Conservation (phyloP, 2,797 vertebrate genomes). For the Pseudochirops corinnae region DNA sequence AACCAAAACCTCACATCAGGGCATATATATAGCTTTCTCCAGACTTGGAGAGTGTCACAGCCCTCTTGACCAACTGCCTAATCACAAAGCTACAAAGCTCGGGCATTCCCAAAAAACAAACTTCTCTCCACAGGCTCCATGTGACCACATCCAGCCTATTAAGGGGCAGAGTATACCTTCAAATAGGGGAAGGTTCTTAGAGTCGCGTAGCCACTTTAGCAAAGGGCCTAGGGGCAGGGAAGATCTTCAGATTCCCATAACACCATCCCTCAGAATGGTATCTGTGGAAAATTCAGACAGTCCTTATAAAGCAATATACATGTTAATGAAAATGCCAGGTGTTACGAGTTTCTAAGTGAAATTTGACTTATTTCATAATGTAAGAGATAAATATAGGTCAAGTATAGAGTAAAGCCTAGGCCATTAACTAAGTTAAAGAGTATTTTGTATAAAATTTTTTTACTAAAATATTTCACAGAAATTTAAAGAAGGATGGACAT, state of each 20-base stretch:
- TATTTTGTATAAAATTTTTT: not conserved
- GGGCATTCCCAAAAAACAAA: too few relatives aligned
- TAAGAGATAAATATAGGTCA: not conserved
- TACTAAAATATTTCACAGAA: not conserved
- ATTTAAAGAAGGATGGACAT: not conserved
- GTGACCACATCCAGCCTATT: too few relatives aligned
- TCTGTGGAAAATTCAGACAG: conserved; percentile 30
- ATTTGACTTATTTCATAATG: not conserved
- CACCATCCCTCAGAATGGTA: conserved; percentile 28
- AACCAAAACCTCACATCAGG: too few relatives aligned
- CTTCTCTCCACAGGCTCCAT: not conserved
- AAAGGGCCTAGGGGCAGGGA: too few relatives aligned
- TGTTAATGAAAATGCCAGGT: conserved; percentile 22
- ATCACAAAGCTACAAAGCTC: too few relatives aligned
- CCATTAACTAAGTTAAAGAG: not conserved
- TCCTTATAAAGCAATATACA: conserved; percentile 23
- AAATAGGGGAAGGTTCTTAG: too few relatives aligned
- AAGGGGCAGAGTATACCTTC: too few relatives aligned
- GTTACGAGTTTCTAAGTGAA: conserved; percentile 22
- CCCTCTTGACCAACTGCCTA: too few relatives aligned
- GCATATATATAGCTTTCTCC: too few relatives aligned
- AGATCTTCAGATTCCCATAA: too few relatives aligned
- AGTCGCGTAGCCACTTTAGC: too few relatives aligned
- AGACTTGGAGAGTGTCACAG: too few relatives aligned
- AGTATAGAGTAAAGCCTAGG: not conserved